Base-by-base conservation (phyloP, 2,888 invertebrate genomes). In the Noctua janthe region DNA sequence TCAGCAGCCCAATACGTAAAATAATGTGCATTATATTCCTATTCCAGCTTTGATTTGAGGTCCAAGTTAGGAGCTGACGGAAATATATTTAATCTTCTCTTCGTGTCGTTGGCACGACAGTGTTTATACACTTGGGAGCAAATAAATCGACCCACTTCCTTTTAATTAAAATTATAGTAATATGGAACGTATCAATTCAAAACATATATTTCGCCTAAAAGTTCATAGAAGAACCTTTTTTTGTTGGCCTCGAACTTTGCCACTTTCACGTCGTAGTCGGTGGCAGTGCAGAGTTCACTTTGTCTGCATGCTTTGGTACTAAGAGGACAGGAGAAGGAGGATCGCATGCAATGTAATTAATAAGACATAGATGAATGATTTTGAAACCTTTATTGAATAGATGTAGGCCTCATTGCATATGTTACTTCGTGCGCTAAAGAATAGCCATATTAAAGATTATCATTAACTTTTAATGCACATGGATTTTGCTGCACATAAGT, bases 21-120 rank as follows among this genome's bases (percentile, higher is more conserved):
- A 88, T 88, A 86, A 86, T 83, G 83, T 87, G 83, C 82, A 80
- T 82, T 86, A 83, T 88, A 87, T 83, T 87, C 88, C 77, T 77
- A 88, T 81, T 76, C 47, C 66, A 77, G 75, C 64, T 62, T 75
- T 83, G 71, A 72, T 71, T 81, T 77, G 72, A 71, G 76, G 62
- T 69, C 35, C 75, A 86, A 86, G 77, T 43, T 0, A 78, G 15
- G 49, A 82, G 73, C 66, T 66, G 20, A 66, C 67, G 35, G 17
- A 20, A 23, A 23, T 17, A 80, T 43, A 29, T 39, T 10, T 10
- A 20, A 62, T 35, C 17, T 64, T 35, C 17, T 29, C 29, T 64
- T 64, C 2, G 3, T 64, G 35, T 35, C 35, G 17, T 35, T 64
- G 35, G 17, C 17, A 35, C 8, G 23, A 10, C 23, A 56, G 23